Percentiles rank a stretch among this genome's conserved stretches.
phyloP scores from a whole-genome alignment of 92 coral and sea anemone genomes.

The Paramuricea clavata region DNA sequence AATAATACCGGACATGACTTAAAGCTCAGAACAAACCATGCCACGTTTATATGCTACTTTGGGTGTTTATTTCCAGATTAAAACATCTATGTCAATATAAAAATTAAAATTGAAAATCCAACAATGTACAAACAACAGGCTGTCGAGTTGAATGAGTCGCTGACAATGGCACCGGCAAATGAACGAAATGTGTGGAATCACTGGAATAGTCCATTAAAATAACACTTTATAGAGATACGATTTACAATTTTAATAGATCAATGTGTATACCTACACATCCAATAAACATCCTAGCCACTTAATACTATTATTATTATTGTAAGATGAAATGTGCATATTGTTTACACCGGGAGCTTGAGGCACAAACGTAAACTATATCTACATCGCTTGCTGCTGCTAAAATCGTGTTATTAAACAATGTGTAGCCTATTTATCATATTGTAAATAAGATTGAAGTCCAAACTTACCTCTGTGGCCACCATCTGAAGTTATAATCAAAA shows the following conservation, averaged over 20 bases:
- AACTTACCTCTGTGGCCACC: slow-evolving; percentile 17
- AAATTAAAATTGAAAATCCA: background rate
- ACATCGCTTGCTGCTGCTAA: background rate
- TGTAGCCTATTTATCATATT: background rate
- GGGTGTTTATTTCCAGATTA: too few species aligned
- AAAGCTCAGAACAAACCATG: too few species aligned
- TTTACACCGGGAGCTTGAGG: background rate
- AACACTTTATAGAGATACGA: background rate
- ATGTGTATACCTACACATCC: too few species aligned
- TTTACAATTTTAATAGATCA: too few species aligned
- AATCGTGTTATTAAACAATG: background rate
- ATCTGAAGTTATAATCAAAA: slow-evolving; percentile 31
- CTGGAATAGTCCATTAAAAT: background rate
- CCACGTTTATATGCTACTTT: too few species aligned
- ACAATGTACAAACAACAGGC: background rate
- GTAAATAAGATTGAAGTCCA: background rate
- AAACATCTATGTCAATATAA: too few species aligned
- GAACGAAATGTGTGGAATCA: slow-evolving; percentile 56
- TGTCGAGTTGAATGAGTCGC: background rate
- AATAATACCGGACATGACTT: too few species aligned
- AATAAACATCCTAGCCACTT: too few species aligned
- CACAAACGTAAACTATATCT: background rate
- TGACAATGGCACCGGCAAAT: background rate
- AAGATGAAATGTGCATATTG: background rate
- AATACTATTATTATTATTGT: too few species aligned